phyloP scores from a whole-genome alignment of 1,140 invertebrate species.

The Bombus ignitus region DNA sequence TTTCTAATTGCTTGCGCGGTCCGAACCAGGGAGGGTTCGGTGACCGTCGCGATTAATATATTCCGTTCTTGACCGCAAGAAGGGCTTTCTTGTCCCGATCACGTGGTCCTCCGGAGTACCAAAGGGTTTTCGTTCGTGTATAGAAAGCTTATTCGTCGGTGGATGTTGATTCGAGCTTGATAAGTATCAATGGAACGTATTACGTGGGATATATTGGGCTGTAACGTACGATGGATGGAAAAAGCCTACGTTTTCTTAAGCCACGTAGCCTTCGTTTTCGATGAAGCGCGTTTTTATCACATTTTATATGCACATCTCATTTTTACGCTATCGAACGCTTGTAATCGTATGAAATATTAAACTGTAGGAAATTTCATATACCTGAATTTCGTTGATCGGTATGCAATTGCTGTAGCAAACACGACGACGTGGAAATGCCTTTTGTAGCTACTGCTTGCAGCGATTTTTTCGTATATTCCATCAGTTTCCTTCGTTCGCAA shows the following conservation, averaged over 20 bases:
- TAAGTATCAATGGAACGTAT: not conserved
- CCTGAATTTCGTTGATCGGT: too few relatives aligned
- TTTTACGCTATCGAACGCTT: too few relatives aligned
- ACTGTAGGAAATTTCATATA: too few relatives aligned
- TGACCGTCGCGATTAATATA: conserved; percentile 10
- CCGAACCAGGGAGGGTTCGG: not conserved
- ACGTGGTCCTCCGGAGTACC: not conserved
- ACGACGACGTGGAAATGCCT: too few relatives aligned
- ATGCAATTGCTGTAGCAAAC: too few relatives aligned
- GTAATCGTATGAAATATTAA: too few relatives aligned
- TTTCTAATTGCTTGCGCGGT: conserved; percentile 29
- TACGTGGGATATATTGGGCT: too few relatives aligned
- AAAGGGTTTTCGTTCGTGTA: not conserved
- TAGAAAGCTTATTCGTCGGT: conserved; percentile 4
- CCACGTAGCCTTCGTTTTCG: too few relatives aligned
- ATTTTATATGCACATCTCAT: too few relatives aligned
- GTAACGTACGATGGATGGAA: not conserved
- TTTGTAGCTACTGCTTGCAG: too few relatives aligned
- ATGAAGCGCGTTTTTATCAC: too few relatives aligned
- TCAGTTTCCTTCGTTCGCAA: not conserved
- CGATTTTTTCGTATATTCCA: not conserved
- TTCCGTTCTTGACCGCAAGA: not conserved
- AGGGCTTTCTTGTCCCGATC: not conserved
- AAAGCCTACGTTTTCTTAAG: too few relatives aligned
- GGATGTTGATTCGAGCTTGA: not conserved